Evolutionary conservation across 1,140 invertebrate genomes (phyloP), one percentile per base, ranked within the genome.

Genomic region (Hyles euphorbiae): DNA sequence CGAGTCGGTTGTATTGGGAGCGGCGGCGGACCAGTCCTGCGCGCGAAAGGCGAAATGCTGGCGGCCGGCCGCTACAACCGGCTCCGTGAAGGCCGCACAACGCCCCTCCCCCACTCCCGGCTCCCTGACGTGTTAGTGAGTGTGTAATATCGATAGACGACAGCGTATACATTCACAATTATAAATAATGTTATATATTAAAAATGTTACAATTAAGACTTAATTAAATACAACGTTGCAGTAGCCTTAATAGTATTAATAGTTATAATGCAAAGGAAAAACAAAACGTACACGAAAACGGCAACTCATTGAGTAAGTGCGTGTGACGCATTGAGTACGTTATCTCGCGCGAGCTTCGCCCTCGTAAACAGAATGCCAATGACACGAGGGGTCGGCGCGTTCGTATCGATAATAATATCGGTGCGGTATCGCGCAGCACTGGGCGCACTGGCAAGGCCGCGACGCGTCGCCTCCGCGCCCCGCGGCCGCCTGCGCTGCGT

Each of bases 1-100:
- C 44, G 56, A 53, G 45, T 69, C 58, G 69, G 12, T 22, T 7
- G 67, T 78, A 83, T 80, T 79, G 78, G 77, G 77, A 79, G 75
- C 76, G 73, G 74, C 80, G 36, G 74, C 80, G 71, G 76, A 78
- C 75, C 74, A 77, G 80, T 79, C 74, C 71, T 47, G 68, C 60
- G 73, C 77, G 79, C 81, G 84, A 88, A 87, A 87, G 84, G 84
- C 83, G 82, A 87, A 86, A 83, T 82, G 81, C 73, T 79, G 69
- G 76, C 78, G 83, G 70, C 76, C 76, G 74, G 70, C 77, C 78
- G 74, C 72, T 69, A 81, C 81, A 87, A 87, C 84, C 84, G 84
- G 84, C 83, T 87, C 70, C 61, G 81, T 81, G 81, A 87, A 86
- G 84, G 83, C 83, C 83, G 80, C 68, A 61, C 66, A 60, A 64